A percentile compares a stretch with the other conserved stretches of the same genome.
These are phyloP conservation scores for Anolis apletophallus DNA, from an alignment of 2,797 vertebrate species.

Conservation along the genomic window DNA sequence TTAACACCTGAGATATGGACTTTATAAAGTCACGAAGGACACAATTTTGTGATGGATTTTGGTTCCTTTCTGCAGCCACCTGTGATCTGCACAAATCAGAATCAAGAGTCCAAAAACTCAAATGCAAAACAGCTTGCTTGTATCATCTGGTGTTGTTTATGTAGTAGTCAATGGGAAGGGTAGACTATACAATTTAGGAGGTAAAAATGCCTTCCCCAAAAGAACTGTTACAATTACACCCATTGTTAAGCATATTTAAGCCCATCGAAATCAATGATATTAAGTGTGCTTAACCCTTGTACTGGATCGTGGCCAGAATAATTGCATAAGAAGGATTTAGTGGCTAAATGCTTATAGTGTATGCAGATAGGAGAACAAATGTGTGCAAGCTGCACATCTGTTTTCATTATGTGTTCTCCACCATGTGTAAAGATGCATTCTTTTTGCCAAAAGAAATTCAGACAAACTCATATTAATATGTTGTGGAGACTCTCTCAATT, in stretches of 20 bases:
- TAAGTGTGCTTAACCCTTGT: not conserved
- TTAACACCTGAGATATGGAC: not conserved
- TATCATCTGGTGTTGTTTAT: not conserved
- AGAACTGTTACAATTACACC: not conserved
- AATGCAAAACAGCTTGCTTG: not conserved
- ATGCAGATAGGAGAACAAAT: not conserved
- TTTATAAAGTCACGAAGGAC: not conserved
- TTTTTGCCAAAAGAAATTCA: conserved; percentile 12
- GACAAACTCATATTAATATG: not conserved
- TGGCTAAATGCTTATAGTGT: conserved; percentile 6
- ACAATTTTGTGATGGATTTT: not conserved
- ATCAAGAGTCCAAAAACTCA: not conserved
- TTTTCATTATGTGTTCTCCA: not conserved
- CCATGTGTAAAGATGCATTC: not conserved
- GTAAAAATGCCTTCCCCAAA: not conserved
- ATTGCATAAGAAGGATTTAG: not conserved
- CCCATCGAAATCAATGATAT: not conserved
- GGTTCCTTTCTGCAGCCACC: not conserved
- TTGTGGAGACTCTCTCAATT: conserved; percentile 4
- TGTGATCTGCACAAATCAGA: conserved; percentile 29
- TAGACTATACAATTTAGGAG: not conserved
- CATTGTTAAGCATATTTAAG: not conserved
- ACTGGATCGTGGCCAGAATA: not conserved
- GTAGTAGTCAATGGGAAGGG: not conserved
- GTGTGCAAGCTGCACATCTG: not conserved